phyloP scores from a whole-genome alignment of 2,888 invertebrate species.

The Ctenicera cuprea region DNA sequence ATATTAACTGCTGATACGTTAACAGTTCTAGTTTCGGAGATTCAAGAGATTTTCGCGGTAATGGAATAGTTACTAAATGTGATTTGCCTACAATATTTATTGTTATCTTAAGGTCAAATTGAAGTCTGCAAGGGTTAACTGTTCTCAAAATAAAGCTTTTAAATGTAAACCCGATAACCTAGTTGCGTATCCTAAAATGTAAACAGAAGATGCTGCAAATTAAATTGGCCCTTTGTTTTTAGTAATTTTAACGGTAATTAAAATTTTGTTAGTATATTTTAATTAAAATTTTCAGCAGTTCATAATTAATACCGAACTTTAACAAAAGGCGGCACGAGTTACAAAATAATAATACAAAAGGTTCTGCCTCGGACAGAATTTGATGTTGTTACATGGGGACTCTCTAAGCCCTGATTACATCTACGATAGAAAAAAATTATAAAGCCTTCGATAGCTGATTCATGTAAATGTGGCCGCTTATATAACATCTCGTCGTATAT shows the following conservation, averaged over 20 bases:
- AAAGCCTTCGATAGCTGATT: not conserved
- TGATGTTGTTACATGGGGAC: slow-evolving; percentile 37
- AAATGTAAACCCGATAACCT: slow-evolving; percentile 29
- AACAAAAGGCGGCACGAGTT: slow-evolving; percentile 49
- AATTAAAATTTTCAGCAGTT: slow-evolving; percentile 53
- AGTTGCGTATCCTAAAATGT: slow-evolving; percentile 35
- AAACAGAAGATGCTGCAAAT: slow-evolving; percentile 47
- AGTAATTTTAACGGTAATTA: slow-evolving; percentile 53
- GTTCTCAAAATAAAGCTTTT: slow-evolving; percentile 33
- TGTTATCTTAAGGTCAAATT: slow-evolving; percentile 23
- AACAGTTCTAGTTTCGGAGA: too few species aligned
- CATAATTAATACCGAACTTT: slow-evolving; percentile 51
- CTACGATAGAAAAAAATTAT: slow-evolving; percentile 23
- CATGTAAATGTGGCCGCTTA: not conserved
- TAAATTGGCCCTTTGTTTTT: slow-evolving; percentile 48
- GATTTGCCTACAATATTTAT: not conserved
- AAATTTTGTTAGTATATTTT: slow-evolving; percentile 54
- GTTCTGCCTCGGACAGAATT: slow-evolving; percentile 41
- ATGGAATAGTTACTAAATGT: too few species aligned
- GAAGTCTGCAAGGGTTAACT: slow-evolving; percentile 11
- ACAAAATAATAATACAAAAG: slow-evolving; percentile 51
- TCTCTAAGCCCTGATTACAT: slow-evolving; percentile 25
- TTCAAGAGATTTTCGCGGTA: too few species aligned
- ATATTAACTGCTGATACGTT: too few species aligned
- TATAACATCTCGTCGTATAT: not conserved